A percentile compares a stretch with the other conserved stretches of the same genome.
Evolutionary conservation across 1,140 invertebrate genomes (phyloP).

Genomic region (Apis laboriosa): DNA sequence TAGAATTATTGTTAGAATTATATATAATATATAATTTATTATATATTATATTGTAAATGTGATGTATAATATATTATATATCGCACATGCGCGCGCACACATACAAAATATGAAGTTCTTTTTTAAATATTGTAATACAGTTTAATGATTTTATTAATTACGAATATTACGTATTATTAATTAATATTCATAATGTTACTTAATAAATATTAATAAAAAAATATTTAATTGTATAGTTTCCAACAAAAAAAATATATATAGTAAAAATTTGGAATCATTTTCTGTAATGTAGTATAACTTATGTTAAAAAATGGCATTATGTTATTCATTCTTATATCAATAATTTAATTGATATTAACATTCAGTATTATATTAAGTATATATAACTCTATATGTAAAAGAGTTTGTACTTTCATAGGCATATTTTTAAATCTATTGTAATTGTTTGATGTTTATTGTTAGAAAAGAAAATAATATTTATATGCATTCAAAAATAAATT

Average conservation of each 20-base stretch:
- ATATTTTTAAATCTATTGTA: slow-evolving; percentile 61
- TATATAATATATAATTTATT: slow-evolving; percentile 21
- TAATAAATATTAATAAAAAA: slow-evolving; percentile 10
- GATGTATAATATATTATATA: slow-evolving; percentile 29
- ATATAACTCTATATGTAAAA: slow-evolving; percentile 39
- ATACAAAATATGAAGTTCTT: slow-evolving; percentile 25
- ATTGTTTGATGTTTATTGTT: slow-evolving; percentile 52
- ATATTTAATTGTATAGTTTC: neutral
- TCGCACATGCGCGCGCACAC: neutral
- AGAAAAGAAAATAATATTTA: slow-evolving; percentile 53
- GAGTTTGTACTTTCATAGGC: slow-evolving; percentile 72
- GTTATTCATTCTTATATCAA: slow-evolving; percentile 41
- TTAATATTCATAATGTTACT: slow-evolving; percentile 7
- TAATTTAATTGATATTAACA: slow-evolving; percentile 50
- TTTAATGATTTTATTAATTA: no score
- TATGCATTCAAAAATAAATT: slow-evolving; percentile 47
- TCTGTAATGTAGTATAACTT: slow-evolving; percentile 49
- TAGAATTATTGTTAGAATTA: slow-evolving; percentile 45
- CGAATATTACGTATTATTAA: no score
- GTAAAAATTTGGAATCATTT: slow-evolving; percentile 47
- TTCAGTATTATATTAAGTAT: slow-evolving; percentile 29
- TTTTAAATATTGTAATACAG: neutral
- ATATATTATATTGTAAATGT: slow-evolving; percentile 9
- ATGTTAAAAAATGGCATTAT: slow-evolving; percentile 38
- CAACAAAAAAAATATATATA: slow-evolving; percentile 4